phyloP scores from a whole-genome alignment of 2,797 vertebrate species.

The Hemitrygon akajei region DNA sequence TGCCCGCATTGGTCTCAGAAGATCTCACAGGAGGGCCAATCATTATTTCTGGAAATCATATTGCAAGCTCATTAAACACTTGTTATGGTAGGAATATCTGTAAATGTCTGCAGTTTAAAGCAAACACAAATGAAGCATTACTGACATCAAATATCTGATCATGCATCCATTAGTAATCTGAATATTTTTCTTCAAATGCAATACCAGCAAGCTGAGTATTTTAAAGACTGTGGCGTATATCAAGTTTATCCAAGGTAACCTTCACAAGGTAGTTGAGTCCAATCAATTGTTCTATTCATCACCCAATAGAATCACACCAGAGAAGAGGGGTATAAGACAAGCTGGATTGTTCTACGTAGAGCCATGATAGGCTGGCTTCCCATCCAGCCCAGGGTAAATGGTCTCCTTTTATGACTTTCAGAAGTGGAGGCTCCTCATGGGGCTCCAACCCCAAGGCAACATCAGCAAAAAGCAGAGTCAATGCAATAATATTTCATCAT shows the following conservation, averaged over 20 bases:
- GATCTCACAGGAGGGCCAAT: not conserved
- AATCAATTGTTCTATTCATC: too few relatives aligned
- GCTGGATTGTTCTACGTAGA: too few relatives aligned
- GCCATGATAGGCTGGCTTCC: too few relatives aligned
- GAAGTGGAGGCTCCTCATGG: too few relatives aligned
- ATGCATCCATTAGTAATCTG: not conserved
- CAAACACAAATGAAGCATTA: not conserved
- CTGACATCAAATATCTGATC: conserved; percentile 11
- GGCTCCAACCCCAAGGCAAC: too few relatives aligned
- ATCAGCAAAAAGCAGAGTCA: not conserved
- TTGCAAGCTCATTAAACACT: not conserved
- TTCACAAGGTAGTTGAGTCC: too few relatives aligned
- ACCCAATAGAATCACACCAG: too few relatives aligned
- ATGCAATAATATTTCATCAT: not conserved
- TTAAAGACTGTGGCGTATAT: not conserved
- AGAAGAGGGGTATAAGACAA: too few relatives aligned
- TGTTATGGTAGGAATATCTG: not conserved
- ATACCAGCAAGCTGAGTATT: not conserved
- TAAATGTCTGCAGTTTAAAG: not conserved
- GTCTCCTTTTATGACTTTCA: too few relatives aligned
- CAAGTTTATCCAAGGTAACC: not conserved
- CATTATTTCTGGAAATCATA: not conserved
- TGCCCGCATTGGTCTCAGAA: not conserved
- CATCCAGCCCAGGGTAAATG: too few relatives aligned
- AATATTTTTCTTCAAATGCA: not conserved